These are phyloP conservation scores for Xiphophorus birchmanni DNA, from an alignment of 2,797 vertebrate genomes.

Conservation along the genomic window DNA sequence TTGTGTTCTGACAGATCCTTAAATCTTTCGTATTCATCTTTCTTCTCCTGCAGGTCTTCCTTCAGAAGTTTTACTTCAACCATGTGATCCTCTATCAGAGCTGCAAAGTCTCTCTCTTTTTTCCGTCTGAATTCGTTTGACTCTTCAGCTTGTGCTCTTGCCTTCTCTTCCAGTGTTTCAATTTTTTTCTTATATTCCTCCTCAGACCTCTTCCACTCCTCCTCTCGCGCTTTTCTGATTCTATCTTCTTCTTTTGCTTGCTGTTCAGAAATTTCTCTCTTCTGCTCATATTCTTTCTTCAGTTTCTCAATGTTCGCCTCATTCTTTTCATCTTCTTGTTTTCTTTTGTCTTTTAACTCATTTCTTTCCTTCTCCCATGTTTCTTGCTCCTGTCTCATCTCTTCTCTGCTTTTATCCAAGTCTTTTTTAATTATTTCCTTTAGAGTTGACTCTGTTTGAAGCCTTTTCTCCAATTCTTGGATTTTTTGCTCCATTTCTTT, in stretches of 20 bases:
- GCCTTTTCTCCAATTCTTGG: background rate
- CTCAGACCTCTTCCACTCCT: background rate
- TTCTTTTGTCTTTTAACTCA: background rate
- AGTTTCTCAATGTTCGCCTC: background rate
- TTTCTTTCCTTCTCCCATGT: background rate
- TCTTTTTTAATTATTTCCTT: background rate
- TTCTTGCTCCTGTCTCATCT: background rate
- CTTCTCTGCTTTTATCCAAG: background rate
- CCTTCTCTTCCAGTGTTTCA: conserved; percentile 9
- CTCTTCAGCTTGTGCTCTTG: conserved; percentile 35
- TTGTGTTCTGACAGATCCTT: background rate
- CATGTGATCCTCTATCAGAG: fast-evolving
- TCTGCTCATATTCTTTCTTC: background rate
- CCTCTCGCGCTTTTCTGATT: background rate
- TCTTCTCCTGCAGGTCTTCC: background rate
- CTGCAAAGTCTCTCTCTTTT: background rate
- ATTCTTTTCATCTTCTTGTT: background rate
- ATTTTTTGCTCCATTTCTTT: fast-evolving
- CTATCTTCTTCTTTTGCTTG: background rate
- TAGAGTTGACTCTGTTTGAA: background rate
- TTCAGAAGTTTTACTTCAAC: background rate
- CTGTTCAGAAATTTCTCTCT: background rate
- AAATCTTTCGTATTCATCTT: background rate
- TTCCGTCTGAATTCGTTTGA: conserved; percentile 23
- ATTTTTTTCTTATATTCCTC: background rate